Evolutionary conservation across 2,113 vertebrate species (phyloP).

Genomic region (Daphoenositta chrysoptera): DNA sequence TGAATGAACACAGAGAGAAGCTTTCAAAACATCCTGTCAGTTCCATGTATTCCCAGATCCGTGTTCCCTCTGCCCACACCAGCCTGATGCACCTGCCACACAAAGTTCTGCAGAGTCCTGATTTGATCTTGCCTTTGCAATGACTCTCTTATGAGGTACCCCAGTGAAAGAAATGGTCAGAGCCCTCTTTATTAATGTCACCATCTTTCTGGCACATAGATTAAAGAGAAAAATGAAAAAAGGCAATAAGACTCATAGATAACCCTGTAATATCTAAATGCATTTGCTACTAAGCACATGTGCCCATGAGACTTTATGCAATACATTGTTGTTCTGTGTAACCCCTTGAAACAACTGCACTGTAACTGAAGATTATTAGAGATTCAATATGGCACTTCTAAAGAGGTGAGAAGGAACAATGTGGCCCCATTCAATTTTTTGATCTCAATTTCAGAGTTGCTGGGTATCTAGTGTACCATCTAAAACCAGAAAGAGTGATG

Average conservation of each 20-base stretch:
- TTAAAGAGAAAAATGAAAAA: not conserved
- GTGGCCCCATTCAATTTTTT: not conserved
- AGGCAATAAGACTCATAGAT: not conserved
- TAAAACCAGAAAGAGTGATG: slow-evolving; percentile 24
- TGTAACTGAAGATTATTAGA: not conserved
- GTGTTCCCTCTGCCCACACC: not conserved
- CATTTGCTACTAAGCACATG: not conserved
- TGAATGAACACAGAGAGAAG: not conserved
- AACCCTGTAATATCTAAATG: not conserved
- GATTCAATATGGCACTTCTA: not conserved
- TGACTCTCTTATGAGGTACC: not conserved
- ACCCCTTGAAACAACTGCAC: not conserved
- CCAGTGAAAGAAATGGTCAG: not conserved
- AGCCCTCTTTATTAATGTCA: not conserved
- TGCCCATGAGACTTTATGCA: not conserved
- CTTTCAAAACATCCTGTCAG: not conserved
- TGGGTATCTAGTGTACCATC: not conserved
- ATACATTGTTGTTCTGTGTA: not conserved
- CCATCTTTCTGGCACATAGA: not conserved
- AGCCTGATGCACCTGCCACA: not conserved
- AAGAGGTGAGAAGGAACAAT: slow-evolving; percentile 4
- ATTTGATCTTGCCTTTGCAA: not conserved
- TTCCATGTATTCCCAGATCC: accelerated
- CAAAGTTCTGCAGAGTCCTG: not conserved
- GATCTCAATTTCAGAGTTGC: slow-evolving; percentile 23